These are phyloP conservation scores for Dipus sagitta DNA, from an alignment of 2,797 vertebrate genomes.

Conservation along the genomic window DNA sequence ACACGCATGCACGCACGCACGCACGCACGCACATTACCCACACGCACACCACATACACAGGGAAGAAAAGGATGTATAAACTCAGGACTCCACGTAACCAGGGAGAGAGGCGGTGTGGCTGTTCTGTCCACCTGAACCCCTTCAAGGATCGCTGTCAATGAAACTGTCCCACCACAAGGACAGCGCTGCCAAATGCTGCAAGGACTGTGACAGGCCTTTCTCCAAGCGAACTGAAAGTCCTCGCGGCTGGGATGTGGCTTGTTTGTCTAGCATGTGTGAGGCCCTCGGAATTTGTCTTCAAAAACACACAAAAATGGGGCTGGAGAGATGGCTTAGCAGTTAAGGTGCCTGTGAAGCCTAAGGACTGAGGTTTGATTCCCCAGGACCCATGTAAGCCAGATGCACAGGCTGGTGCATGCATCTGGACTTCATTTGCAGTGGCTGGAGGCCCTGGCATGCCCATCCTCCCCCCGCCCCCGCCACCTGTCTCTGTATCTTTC, in stretches of 20 bases:
- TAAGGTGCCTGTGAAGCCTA: too few species aligned
- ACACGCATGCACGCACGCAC: too few species aligned
- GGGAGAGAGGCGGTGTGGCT: background rate
- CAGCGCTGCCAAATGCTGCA: background rate
- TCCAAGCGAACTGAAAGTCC: background rate
- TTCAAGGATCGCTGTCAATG: background rate
- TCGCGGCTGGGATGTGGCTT: background rate
- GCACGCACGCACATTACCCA: too few species aligned
- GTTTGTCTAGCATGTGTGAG: background rate
- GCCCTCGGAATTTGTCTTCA: background rate
- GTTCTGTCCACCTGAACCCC: background rate
- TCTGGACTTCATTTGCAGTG: too few species aligned
- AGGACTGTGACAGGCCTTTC: background rate
- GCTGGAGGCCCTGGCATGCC: too few species aligned
- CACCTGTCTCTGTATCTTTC: too few species aligned
- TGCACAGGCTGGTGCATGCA: too few species aligned
- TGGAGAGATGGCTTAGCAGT: too few species aligned
- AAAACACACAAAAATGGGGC: background rate
- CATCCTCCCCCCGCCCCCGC: too few species aligned
- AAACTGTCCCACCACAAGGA: background rate
- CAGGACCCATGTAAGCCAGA: too few species aligned
- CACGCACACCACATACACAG: too few species aligned
- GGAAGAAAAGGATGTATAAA: background rate
- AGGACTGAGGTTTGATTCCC: too few species aligned
- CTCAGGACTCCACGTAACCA: background rate